Percentiles rank a stretch among this genome's conserved stretches.
Conservation (phyloP, 2,888 invertebrate species). For the Eristalis arbustorum region DNA sequence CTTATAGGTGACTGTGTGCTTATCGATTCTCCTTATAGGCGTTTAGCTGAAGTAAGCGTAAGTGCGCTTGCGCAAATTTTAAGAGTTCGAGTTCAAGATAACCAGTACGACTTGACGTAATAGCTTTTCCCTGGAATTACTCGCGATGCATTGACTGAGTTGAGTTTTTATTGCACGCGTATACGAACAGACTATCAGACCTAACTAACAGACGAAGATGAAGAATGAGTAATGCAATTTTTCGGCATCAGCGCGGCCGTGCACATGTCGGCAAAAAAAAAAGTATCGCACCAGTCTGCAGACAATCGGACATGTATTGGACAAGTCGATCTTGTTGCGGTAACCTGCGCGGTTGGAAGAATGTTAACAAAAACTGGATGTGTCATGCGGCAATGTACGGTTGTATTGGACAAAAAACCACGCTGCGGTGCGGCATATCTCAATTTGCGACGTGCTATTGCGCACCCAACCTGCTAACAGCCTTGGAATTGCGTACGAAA, state of each 20-base stretch:
- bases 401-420: slow-evolving; percentile 38
- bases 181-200: not conserved
- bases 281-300: slow-evolving; percentile 3
- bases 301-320: not conserved
- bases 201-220: not conserved
- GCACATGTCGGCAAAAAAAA: not conserved
- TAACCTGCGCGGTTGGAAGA: not conserved
- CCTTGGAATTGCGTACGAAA: slow-evolving; percentile 63
- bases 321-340: not conserved
- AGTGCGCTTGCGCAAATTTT: not conserved
- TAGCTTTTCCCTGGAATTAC: slow-evolving; percentile 16
- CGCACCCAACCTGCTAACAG: slow-evolving; percentile 64
- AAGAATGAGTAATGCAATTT: slow-evolving; percentile 29
- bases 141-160: not conserved
- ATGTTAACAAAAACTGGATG: slow-evolving; percentile 29
- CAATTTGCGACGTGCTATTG: slow-evolving; percentile 59
- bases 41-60: not conserved
- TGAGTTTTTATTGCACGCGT: not conserved
- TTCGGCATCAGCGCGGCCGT: not conserved
- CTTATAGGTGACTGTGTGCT: no score
- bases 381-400: slow-evolving; percentile 13
- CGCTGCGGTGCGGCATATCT: slow-evolving; percentile 22
- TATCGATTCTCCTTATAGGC: no score
- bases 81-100: not conserved
- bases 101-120: not conserved